A percentile compares a stretch with the other conserved stretches of the same genome.
Conservation (phyloP, 2,113 vertebrate species). For the Atrichornis clamosus region DNA sequence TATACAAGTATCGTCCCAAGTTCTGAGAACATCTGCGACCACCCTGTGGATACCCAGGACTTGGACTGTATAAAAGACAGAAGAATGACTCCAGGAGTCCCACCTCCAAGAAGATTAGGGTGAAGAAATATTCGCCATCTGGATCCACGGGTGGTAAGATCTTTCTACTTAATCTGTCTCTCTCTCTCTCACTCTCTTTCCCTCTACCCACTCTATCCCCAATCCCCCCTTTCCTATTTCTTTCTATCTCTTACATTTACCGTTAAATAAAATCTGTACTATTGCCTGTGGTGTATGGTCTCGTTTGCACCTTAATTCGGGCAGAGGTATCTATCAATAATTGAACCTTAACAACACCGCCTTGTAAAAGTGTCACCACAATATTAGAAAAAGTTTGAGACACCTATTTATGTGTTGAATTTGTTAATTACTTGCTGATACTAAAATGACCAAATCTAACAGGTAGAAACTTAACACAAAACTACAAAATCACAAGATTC, state of each 20-base stretch:
- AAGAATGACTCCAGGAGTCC: neutral
- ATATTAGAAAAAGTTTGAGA: neutral
- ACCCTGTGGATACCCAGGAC: neutral
- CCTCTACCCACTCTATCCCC: too few species aligned
- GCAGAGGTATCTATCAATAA: neutral
- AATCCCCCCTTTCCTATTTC: too few species aligned
- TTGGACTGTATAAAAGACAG: neutral
- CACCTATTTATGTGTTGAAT: neutral
- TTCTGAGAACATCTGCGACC: neutral
- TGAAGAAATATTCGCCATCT: neutral
- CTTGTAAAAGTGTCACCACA: neutral
- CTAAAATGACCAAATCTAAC: neutral
- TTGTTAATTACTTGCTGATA: neutral
- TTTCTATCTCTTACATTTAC: neutral
- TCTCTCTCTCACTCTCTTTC: neutral
- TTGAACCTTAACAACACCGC: neutral
- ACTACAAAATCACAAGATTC: neutral
- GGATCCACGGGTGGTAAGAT: neutral
- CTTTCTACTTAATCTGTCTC: neutral
- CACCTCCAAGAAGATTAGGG: neutral
- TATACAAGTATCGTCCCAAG: accelerated
- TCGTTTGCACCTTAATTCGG: neutral
- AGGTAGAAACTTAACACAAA: neutral
- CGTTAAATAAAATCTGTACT: neutral
- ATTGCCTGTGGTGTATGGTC: neutral